Conservation (phyloP, 1,140 invertebrate species). For the Drosophila tani region DNA sequence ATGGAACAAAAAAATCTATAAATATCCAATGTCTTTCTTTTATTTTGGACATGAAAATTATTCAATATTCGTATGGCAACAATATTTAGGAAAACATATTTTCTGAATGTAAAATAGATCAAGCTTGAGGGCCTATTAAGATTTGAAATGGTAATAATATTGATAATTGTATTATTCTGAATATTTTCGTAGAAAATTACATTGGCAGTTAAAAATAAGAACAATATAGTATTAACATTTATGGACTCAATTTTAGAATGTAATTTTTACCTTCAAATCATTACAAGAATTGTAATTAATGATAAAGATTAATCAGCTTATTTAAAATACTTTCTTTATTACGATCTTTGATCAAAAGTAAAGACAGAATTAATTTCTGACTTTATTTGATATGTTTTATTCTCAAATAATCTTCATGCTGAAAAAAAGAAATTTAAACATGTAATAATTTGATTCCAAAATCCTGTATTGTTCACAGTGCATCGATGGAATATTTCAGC, state of each 20-base stretch:
- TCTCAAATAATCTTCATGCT: too few relatives aligned
- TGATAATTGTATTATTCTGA: too few relatives aligned
- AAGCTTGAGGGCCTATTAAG: too few relatives aligned
- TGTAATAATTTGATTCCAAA: not conserved
- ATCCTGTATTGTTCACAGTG: not conserved
- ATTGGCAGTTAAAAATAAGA: not conserved
- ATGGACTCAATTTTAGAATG: not conserved
- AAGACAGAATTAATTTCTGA: not conserved
- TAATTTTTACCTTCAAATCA: not conserved
- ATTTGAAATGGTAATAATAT: too few relatives aligned
- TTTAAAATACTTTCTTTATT: not conserved
- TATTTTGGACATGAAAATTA: not conserved
- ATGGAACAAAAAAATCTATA: conserved; percentile 6
- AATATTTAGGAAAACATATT: not conserved
- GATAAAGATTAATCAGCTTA: not conserved
- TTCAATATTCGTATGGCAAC: fast-evolving
- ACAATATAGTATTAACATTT: not conserved
- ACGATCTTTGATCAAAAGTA: not conserved
- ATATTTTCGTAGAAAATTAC: too few relatives aligned
- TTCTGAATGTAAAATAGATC: too few relatives aligned
- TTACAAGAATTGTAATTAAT: not conserved
- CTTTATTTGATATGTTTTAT: too few relatives aligned
- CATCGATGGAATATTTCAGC: conserved; percentile 16
- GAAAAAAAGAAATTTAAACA: not conserved
- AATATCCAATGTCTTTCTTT: fast-evolving